Evolutionary conservation across 2,797 vertebrate genomes (phyloP).

Genomic region (Euphonia xanthogaster): DNA sequence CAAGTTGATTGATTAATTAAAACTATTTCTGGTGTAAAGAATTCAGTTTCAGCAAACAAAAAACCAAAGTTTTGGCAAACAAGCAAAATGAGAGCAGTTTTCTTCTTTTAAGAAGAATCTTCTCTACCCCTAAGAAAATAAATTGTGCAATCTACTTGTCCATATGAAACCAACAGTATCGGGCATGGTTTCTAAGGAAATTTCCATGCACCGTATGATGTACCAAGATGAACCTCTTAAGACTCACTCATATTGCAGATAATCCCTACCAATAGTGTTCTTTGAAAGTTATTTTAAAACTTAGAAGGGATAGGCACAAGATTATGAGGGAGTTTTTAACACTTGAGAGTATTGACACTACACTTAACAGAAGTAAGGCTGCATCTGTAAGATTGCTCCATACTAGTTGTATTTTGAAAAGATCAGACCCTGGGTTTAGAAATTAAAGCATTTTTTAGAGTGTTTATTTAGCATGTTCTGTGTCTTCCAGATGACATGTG

Average conservation of each 20-base stretch:
- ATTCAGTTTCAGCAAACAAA: background rate
- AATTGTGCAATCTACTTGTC: background rate
- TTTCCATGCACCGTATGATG: background rate
- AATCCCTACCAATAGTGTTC: background rate
- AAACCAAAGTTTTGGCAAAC: background rate
- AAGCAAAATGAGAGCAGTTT: background rate
- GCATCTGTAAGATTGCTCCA: background rate
- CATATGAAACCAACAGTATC: background rate
- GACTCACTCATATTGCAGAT: background rate
- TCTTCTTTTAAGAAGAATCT: background rate
- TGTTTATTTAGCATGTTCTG: background rate
- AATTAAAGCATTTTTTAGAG: background rate
- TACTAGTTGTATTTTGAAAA: background rate
- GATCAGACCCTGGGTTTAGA: background rate
- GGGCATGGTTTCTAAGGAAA: background rate
- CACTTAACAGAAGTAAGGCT: fast-evolving
- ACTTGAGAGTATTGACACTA: background rate
- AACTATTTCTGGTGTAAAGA: background rate
- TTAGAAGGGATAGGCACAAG: background rate
- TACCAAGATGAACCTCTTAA: background rate
- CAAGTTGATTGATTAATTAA: background rate
- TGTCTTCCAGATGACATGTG: background rate
- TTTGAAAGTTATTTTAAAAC: background rate
- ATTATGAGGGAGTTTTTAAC: background rate
- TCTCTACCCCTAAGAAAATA: background rate